Base-by-base conservation (phyloP, 2,888 invertebrate species). In the Agelastica alni region DNA sequence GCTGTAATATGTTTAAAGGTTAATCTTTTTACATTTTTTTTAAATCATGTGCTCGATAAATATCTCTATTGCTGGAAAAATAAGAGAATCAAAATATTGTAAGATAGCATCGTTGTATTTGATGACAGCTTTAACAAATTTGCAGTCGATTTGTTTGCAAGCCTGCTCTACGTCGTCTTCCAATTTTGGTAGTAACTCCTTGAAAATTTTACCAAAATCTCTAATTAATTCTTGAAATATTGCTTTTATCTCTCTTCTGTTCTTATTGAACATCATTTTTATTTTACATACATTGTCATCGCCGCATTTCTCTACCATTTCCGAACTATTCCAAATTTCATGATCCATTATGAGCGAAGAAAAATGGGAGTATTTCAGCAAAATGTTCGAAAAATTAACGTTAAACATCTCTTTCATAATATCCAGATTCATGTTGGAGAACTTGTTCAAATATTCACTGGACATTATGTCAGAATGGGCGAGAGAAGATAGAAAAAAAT, bases 81-180 rank as follows among this genome's bases (percentile, higher is more conserved):
- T 31, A 31, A 12, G 12, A 4, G 3, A 3, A 4, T 34, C 9
- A 2, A 43, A 18, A 7, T 43, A 10, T 18, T 12, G 18, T 31
- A 10, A 31, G 6, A 32, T 9, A 26, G 9, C n/a, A 13, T 28
- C 17, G 12, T 17, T 26, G 12, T 6, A n/a, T 9, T 28, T 9
- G 13, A 60, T 3, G 2, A 51, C 10, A 2, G 7, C 30, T 13
- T 39, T 55, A n/a, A 56, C 32, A 16, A 53, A 16, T 1, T 18
- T 32, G 31, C 63, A 63, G 9, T 53, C 51, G 2, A 43, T 18
- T 4, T 4, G 13, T n/a, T 18, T 20, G 16, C 57, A 60, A 12
- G 37, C 16, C 12, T 18, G n/a, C 3, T 10, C 9, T 7, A 20
- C 14, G 26, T 17, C 30, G 4, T 16, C 18, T 16, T 20, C 16